Conservation (phyloP, 2,888 invertebrate genomes). For the Himalopsyche japonica region DNA sequence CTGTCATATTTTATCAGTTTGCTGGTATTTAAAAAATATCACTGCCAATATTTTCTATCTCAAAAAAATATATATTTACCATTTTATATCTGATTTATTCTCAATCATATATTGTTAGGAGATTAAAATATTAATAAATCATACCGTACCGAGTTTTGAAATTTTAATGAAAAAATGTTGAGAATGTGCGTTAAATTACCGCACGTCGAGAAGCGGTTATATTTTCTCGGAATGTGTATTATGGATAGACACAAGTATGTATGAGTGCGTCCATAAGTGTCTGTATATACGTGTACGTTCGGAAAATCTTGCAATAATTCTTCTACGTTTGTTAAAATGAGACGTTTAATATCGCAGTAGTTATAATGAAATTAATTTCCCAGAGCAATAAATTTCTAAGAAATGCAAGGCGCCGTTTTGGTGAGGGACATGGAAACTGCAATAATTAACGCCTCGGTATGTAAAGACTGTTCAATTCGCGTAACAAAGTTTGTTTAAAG, state of each 20-base stretch:
- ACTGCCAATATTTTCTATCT: too few species aligned
- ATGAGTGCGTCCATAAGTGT: background rate
- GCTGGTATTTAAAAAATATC: too few species aligned
- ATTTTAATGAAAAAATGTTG: background rate
- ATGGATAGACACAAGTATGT: background rate
- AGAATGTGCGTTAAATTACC: background rate
- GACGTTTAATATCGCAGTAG: constrained; percentile 32
- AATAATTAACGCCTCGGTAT: background rate
- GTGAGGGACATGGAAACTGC: background rate
- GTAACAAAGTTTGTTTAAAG: background rate
- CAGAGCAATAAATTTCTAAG: constrained; percentile 33
- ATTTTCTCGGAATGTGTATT: background rate
- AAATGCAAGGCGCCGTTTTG: constrained; percentile 23
- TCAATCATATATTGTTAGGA: too few species aligned
- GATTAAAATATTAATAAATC: too few species aligned
- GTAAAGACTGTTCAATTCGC: background rate
- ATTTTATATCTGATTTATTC: too few species aligned
- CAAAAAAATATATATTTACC: too few species aligned
- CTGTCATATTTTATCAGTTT: too few species aligned
- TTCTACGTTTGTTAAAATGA: constrained; percentile 32
- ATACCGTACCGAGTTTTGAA: background rate
- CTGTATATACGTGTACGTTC: background rate
- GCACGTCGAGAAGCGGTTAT: background rate
- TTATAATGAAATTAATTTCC: constrained; percentile 40
- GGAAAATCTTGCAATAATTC: constrained; percentile 30